phyloP scores from a whole-genome alignment of 2,888 invertebrate species.

The Augochlorella aurata region DNA sequence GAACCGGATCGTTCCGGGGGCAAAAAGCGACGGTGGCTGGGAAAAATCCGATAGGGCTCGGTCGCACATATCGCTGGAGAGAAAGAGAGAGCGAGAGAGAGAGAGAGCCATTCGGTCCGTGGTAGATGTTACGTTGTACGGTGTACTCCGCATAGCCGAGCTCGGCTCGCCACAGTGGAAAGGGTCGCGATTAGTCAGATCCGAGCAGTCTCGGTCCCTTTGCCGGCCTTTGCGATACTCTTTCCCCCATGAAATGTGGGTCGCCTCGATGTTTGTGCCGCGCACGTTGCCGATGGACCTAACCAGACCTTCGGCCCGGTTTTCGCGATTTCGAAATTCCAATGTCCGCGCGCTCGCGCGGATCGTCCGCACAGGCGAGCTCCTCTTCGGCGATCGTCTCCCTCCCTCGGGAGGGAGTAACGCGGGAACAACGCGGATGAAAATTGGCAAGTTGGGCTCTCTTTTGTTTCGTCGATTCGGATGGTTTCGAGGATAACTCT shows the following conservation, averaged over 20 bases:
- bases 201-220: conserved; percentile 28
- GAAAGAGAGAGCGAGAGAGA: neutral
- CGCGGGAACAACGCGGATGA: too few species aligned
- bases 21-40: neutral
- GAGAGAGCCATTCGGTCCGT: neutral
- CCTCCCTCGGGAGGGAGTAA: too few species aligned
- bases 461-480: too few species aligned
- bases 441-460: too few species aligned
- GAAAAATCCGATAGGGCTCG: neutral
- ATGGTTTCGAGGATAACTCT: too few species aligned
- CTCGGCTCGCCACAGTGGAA: conserved; percentile 27
- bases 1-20: neutral
- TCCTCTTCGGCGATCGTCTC: too few species aligned
- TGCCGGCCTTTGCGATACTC: neutral
- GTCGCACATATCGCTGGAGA: neutral
- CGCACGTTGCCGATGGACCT: neutral
- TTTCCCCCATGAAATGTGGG: neutral
- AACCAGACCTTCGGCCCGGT: neutral
- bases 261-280: neutral
- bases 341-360: neutral
- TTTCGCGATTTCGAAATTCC: neutral
- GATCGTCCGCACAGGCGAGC: too few species aligned
- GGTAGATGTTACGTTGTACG: too few species aligned
- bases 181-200: conserved; percentile 46
- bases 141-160: too few species aligned